These are phyloP conservation scores for Stratiolaelaps scimitus DNA, from an alignment of 1,140 invertebrate species.

Conservation along the genomic window DNA sequence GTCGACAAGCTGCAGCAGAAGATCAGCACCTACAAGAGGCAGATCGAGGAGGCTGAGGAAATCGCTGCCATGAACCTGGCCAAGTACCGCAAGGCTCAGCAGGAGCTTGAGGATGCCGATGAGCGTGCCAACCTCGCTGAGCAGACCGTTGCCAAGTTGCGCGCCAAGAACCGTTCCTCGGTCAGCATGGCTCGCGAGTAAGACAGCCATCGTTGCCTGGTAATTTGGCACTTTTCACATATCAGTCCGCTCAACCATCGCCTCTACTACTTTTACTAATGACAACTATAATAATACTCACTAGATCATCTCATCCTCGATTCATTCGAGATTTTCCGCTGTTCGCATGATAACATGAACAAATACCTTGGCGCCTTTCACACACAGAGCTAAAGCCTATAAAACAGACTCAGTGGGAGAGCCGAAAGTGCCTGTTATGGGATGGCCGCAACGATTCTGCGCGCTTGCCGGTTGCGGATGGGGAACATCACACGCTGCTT, in stretches of 20 bases:
- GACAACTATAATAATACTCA: background rate
- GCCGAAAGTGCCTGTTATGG: too few relatives aligned
- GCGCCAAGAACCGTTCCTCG: conserved; percentile 72
- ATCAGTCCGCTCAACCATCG: background rate
- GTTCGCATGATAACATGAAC: conserved; percentile 12
- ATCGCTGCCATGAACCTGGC: conserved; percentile 52
- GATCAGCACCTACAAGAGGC: conserved; percentile 98
- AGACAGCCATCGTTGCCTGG: too few relatives aligned
- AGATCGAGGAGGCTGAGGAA: conserved; percentile 89
- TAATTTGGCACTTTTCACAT: background rate
- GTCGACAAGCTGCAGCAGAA: conserved; percentile 98
- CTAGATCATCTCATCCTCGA: background rate
- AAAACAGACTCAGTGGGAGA: background rate
- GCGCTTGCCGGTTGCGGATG: too few relatives aligned
- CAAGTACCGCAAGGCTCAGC: conserved; percentile 51
- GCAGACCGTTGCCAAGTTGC: conserved; percentile 91
- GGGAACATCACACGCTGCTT: conserved; percentile 21
- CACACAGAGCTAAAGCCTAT: conserved; percentile 6
- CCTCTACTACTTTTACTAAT: conserved; percentile 23
- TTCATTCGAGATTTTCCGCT: conserved; percentile 3
- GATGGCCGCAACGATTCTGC: too few relatives aligned
- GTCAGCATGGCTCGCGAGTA: conserved; percentile 60
- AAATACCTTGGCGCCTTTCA: conserved; percentile 17
- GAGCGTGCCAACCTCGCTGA: conserved; percentile 94
- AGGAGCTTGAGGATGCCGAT: conserved; percentile 96